These are phyloP conservation scores for Iselma pallidipennis DNA, from an alignment of 2,888 invertebrate species.

Conservation along the genomic window DNA sequence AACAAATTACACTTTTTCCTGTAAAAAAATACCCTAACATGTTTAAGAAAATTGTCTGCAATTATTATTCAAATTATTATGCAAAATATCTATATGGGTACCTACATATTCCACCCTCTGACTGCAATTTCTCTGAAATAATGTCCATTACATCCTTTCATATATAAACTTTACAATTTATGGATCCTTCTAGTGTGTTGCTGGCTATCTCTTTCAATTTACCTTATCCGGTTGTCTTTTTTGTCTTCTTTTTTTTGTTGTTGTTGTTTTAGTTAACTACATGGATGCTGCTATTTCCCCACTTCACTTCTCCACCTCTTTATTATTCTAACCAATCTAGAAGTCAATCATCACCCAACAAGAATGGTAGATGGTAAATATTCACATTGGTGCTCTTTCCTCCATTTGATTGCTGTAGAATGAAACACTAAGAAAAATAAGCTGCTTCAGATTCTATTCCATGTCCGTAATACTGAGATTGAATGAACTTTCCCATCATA, in stretches of 20 bases:
- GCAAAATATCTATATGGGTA: background rate
- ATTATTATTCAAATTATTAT: background rate
- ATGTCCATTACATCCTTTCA: background rate
- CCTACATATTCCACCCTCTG: background rate
- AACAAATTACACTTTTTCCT: too few species aligned
- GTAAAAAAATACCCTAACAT: too few species aligned
- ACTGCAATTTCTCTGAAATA: background rate
- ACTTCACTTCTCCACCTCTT: background rate
- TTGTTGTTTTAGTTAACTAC: background rate
- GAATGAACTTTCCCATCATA: slow-evolving; percentile 48
- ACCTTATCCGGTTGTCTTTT: background rate
- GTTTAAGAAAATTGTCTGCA: background rate
- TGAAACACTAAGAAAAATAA: too few species aligned
- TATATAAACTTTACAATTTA: background rate
- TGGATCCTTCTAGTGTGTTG: background rate
- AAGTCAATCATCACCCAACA: too few species aligned
- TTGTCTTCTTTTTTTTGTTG: background rate
- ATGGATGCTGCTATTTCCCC: background rate
- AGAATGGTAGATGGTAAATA: background rate
- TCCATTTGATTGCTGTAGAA: background rate
- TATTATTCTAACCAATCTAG: background rate
- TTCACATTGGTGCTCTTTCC: background rate
- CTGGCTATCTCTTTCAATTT: background rate
- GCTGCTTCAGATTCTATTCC: background rate
- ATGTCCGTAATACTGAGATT: slow-evolving; percentile 29